phyloP scores from a whole-genome alignment of 2,113 vertebrate genomes.

The Menidia beryllina region DNA sequence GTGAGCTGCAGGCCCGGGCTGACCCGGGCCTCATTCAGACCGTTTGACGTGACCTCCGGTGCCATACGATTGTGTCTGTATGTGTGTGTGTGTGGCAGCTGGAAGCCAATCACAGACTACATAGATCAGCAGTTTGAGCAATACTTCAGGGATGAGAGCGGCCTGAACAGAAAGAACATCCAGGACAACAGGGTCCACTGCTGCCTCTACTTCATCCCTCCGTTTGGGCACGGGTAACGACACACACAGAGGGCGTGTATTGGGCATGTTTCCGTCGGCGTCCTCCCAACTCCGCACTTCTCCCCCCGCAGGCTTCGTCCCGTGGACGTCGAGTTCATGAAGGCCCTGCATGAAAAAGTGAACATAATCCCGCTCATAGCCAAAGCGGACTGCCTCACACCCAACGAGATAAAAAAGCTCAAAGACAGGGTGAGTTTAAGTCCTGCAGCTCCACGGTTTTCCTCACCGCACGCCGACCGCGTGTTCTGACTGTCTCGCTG shows the following conservation, averaged over 20 bases:
- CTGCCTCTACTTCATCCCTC: conserved; percentile 98
- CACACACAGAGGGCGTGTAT: background rate
- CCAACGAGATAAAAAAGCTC: conserved; percentile 94
- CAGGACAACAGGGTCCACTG: conserved; percentile 98
- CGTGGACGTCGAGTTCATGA: conserved; percentile 98
- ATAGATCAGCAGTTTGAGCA: conserved; percentile 99
- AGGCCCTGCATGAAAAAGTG: conserved; percentile 96
- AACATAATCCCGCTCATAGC: conserved; percentile 97
- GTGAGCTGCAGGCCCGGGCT: conserved; percentile 77
- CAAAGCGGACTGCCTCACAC: conserved; percentile 95
- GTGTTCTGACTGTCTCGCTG: background rate
- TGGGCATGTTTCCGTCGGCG: background rate
- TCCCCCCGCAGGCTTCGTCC: conserved; percentile 87
- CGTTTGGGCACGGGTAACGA: conserved; percentile 93
- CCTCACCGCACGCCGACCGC: too few relatives aligned
- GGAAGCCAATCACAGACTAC: conserved; percentile 97
- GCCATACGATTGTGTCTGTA: conserved; percentile 34
- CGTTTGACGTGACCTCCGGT: background rate
- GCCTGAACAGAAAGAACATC: conserved; percentile 98
- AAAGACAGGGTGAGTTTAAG: conserved; percentile 92
- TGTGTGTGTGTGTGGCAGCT: conserved; percentile 80
- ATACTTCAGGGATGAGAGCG: conserved; percentile 97
- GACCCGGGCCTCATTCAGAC: background rate
- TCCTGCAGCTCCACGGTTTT: background rate
- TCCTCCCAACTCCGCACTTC: background rate